These are phyloP conservation scores for Leucania comma DNA, from an alignment of 2,888 invertebrate genomes.

Conservation along the genomic window DNA sequence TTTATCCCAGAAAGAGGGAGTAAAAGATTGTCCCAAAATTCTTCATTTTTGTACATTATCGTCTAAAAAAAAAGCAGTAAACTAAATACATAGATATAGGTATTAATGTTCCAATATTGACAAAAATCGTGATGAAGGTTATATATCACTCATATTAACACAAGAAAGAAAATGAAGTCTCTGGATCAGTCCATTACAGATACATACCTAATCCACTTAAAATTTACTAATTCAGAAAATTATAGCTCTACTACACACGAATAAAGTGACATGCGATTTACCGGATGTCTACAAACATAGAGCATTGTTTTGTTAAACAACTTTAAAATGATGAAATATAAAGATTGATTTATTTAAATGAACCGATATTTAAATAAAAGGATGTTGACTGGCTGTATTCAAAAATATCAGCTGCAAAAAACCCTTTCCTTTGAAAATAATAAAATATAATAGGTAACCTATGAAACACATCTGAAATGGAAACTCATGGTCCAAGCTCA, in stretches of 20 bases:
- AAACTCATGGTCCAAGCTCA: no score
- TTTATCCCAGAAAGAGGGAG: not conserved
- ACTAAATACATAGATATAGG: not conserved
- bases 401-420: not conserved
- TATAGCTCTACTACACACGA: not conserved
- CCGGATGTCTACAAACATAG: conserved; percentile 1
- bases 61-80: not conserved
- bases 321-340: not conserved
- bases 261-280: conserved; percentile 1
- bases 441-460: no score
- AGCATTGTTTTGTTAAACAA: not conserved
- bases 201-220: not conserved
- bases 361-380: not conserved
- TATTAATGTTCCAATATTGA: not conserved
- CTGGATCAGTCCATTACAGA: not conserved
- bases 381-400: not conserved
- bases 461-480: not conserved
- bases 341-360: not conserved
- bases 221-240: not conserved
- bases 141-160: not conserved
- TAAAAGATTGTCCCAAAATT: not conserved
- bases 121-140: conserved; percentile 2
- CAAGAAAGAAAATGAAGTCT: not conserved
- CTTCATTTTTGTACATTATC: not conserved
- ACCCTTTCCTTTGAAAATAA: not conserved